Conservation (phyloP, 1,140 invertebrate genomes). For the Scaptomyza hsui region DNA sequence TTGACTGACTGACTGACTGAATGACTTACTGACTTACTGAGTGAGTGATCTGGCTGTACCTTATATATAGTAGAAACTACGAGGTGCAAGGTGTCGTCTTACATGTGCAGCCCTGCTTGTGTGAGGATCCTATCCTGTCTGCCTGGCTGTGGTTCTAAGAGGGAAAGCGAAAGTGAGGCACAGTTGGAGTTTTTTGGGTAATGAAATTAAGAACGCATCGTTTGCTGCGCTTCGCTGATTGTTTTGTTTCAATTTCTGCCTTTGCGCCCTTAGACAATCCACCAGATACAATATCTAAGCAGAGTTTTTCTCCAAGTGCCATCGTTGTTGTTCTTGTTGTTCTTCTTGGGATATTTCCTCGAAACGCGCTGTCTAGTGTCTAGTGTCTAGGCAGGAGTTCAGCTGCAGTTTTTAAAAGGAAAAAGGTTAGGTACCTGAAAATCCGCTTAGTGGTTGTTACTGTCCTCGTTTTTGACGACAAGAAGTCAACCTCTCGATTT, state of each 20-base stretch:
- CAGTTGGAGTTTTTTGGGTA: constrained; percentile 68
- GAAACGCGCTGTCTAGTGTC: constrained; percentile 44
- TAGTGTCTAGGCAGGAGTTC: constrained; percentile 14
- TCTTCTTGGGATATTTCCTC: constrained; percentile 41
- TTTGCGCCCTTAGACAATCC: constrained; percentile 51
- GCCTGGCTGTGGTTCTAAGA: constrained; percentile 7
- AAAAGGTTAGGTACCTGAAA: constrained; percentile 57
- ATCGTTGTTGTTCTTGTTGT: constrained; percentile 23
- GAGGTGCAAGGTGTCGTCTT: constrained; percentile 65
- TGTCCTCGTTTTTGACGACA: constrained; percentile 77
- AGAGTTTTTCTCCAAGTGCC: constrained; percentile 45
- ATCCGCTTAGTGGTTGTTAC: constrained; percentile 71
- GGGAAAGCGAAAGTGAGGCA: constrained; percentile 74
- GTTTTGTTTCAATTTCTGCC: constrained; percentile 79
- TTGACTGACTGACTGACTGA: constrained; percentile 8
- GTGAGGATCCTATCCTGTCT: constrained; percentile 30
- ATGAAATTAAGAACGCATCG: constrained; percentile 79
- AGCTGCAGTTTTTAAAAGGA: constrained; percentile 53
- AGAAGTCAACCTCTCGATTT: constrained; percentile 84
- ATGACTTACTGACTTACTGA: constrained; percentile 11
- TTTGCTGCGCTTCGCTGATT: constrained; percentile 75
- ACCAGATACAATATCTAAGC: constrained; percentile 21
- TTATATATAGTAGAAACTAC: neutral
- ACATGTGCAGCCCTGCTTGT: constrained; percentile 49
- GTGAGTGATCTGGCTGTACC: constrained; percentile 26